These are phyloP conservation scores for Tympanoctomys barrerae DNA, from an alignment of 2,797 vertebrate genomes.

Conservation along the genomic window DNA sequence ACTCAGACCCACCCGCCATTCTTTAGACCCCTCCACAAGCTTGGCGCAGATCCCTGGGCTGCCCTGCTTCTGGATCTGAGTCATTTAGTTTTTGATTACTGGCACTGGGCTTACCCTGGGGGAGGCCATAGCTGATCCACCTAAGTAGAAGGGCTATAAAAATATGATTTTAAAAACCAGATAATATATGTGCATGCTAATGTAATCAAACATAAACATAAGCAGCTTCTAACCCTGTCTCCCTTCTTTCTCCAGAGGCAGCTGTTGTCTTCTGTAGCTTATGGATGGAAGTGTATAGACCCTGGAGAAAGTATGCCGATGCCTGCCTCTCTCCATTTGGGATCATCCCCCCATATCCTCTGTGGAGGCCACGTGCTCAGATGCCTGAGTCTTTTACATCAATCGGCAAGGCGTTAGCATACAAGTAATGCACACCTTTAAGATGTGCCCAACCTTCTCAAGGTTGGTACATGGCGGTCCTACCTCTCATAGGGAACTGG, in stretches of 20 bases:
- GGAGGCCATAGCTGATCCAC: background rate
- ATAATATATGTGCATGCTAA: constrained; percentile 23
- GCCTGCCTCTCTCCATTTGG: background rate
- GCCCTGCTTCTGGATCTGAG: background rate
- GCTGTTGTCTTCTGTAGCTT: background rate
- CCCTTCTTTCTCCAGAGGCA: background rate
- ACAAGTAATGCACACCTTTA: background rate
- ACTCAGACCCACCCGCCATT: background rate
- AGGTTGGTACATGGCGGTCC: too few relatives aligned
- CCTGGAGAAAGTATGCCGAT: background rate
- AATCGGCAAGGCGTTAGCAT: background rate
- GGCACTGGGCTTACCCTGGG: background rate
- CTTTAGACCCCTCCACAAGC: background rate
- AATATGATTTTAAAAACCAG: constrained; percentile 13
- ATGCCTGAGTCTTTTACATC: constrained; percentile 3
- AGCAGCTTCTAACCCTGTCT: background rate
- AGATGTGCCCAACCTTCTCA: background rate
- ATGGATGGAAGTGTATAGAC: background rate
- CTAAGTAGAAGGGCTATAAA: background rate
- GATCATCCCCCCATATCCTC: background rate
- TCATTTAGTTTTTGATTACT: background rate
- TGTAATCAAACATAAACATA: constrained; percentile 23
- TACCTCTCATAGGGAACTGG: background rate
- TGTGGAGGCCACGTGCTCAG: background rate
- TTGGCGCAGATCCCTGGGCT: background rate